Evolutionary conservation across 2,888 invertebrate genomes (phyloP).

Genomic region (Venusia cambrica): DNA sequence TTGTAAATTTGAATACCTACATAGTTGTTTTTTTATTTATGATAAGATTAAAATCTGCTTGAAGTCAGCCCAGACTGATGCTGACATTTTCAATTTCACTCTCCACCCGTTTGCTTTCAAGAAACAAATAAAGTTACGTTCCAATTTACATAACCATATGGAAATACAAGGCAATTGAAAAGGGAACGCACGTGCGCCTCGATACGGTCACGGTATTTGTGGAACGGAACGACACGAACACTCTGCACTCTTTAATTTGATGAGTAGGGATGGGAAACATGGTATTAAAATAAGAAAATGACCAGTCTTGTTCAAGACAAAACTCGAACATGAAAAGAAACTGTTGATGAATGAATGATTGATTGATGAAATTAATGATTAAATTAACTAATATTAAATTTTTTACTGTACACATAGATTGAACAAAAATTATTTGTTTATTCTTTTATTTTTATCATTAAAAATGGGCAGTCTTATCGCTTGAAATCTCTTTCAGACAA

Average conservation of each 20-base stretch:
- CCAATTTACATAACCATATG: conserved; percentile 26
- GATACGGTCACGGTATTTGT: conserved; percentile 30
- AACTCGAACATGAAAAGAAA: no score
- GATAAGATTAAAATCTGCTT: no score
- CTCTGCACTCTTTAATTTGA: conserved; percentile 32
- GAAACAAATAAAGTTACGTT: conserved; percentile 20
- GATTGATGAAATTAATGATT: no score
- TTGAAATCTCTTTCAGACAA: no score
- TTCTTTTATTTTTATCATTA: no score
- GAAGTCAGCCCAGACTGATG: conserved; percentile 14
- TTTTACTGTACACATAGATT: no score
- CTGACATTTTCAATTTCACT: conserved; percentile 19
- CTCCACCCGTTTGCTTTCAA: conserved; percentile 3
- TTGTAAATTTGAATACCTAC: no score
- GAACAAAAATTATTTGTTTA: no score
- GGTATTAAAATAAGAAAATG: conserved; percentile 1
- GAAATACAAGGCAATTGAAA: conserved; percentile 31
- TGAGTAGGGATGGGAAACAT: conserved; percentile 20
- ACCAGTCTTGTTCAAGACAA: not conserved
- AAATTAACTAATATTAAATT: no score
- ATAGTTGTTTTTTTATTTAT: no score
- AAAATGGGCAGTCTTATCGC: no score
- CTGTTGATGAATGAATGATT: no score
- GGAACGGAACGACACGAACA: conserved; percentile 30
- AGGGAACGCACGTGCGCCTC: conserved; percentile 31